Percentiles rank a stretch among this genome's conserved stretches.
phyloP scores from a whole-genome alignment of 2,113 vertebrate species.

The Leucoraja erinaceus region DNA sequence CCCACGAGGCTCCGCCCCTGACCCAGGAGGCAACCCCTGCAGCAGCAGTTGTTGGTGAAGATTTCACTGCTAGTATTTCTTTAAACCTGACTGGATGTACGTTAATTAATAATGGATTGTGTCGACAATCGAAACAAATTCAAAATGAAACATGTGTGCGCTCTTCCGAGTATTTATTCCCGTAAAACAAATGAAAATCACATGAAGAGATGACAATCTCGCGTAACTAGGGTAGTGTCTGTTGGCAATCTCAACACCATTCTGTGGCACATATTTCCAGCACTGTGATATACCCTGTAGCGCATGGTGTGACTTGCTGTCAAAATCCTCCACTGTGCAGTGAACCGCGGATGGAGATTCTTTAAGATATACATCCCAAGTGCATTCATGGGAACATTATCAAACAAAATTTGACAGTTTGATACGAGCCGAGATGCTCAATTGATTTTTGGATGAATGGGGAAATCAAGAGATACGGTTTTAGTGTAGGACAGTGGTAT shows the following conservation, averaged over 20 bases:
- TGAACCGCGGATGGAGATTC: neutral
- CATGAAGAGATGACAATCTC: neutral
- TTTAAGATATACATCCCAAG: no score
- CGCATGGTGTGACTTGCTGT: neutral
- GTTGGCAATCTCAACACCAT: neutral
- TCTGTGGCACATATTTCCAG: neutral
- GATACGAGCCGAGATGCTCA: no score
- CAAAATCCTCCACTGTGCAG: neutral
- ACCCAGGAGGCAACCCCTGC: no score
- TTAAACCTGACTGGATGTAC: neutral
- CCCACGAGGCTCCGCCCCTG: no score
- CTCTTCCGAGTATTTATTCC: neutral
- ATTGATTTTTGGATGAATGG: no score
- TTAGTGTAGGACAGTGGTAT: no score
- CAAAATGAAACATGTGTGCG: neutral
- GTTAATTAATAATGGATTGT: neutral
- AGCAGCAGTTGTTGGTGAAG: neutral
- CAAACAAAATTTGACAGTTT: no score
- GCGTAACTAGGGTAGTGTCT: neutral
- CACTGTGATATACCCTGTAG: neutral
- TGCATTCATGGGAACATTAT: no score
- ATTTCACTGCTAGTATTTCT: neutral
- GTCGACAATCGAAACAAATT: neutral
- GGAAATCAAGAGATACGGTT: no score
- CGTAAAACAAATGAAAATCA: no score